A percentile compares a stretch with the other conserved stretches of the same genome.
These are phyloP conservation scores for Himalopsyche japonica DNA, from an alignment of 2,888 invertebrate species.

Conservation along the genomic window DNA sequence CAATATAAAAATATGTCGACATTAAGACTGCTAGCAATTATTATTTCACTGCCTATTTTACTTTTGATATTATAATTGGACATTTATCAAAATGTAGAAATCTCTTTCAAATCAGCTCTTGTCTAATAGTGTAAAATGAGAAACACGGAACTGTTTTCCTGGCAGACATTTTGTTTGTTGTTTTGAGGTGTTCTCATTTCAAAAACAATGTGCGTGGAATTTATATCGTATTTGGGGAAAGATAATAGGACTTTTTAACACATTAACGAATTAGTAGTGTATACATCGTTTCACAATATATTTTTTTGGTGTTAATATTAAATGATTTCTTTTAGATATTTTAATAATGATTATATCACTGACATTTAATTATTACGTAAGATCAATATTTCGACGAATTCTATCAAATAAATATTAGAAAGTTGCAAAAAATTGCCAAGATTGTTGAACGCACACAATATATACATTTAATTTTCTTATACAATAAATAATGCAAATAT, in stretches of 20 bases:
- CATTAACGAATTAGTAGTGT: no score
- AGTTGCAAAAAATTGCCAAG: no score
- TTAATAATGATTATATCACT: no score
- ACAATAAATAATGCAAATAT: no score
- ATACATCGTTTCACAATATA: no score
- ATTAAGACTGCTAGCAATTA: not conserved
- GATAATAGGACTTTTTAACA: not conserved
- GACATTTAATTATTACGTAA: no score
- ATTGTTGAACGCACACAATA: no score
- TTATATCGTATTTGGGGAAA: not conserved
- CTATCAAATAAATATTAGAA: no score
- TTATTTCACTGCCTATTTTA: not conserved
- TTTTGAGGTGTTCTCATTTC: not conserved
- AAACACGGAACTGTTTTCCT: not conserved
- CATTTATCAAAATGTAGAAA: not conserved
- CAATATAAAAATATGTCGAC: not conserved
- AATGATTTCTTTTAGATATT: no score
- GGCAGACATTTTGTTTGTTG: not conserved
- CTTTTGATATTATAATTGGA: not conserved
- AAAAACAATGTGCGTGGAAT: not conserved
- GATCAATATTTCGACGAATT: no score
- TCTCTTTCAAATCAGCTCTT: not conserved
- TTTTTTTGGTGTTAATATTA: no score
- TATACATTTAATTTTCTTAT: no score
- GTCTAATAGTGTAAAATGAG: not conserved